Evolutionary conservation across 1,140 invertebrate species (phyloP).

Genomic region (Drosophila repleta): DNA sequence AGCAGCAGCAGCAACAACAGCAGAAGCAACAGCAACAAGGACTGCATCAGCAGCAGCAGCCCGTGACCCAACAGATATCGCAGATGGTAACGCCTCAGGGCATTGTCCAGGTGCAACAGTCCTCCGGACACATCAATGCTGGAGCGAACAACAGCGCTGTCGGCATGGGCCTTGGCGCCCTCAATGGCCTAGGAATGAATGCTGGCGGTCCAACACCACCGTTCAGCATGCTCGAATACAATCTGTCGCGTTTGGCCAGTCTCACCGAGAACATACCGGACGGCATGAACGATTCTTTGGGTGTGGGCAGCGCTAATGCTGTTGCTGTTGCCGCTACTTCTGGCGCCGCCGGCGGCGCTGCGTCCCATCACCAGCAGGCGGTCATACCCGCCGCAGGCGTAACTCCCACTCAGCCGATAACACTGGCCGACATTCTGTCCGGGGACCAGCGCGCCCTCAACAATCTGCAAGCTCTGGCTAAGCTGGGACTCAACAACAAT

Average conservation of each 20-base stretch:
- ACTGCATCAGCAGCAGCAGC: slow-evolving; percentile 41
- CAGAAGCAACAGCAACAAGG: slow-evolving; percentile 37
- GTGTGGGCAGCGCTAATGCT: slow-evolving; percentile 57
- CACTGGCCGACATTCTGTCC: slow-evolving; percentile 89
- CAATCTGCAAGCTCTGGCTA: slow-evolving; percentile 94
- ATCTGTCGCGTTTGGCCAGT: slow-evolving; percentile 91
- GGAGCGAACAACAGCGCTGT: slow-evolving; percentile 46
- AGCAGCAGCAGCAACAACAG: slow-evolving; percentile 33
- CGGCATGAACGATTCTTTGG: slow-evolving; percentile 83
- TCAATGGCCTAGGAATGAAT: slow-evolving; percentile 40
- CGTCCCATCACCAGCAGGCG: slow-evolving; percentile 76
- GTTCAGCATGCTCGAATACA: slow-evolving; percentile 91
- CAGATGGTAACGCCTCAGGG: slow-evolving; percentile 60
- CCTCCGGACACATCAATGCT: slow-evolving; percentile 55
- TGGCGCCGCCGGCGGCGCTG: slow-evolving; percentile 68
- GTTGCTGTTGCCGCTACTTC: slow-evolving; percentile 47
- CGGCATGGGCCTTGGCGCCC: slow-evolving; percentile 30
- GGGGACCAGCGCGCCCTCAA: slow-evolving; percentile 92
- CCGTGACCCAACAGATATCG: slow-evolving; percentile 43
- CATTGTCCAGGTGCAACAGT: slow-evolving; percentile 53
- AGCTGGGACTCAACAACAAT: slow-evolving; percentile 90
- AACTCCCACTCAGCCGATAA: slow-evolving; percentile 85
- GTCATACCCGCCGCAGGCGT: slow-evolving; percentile 67
- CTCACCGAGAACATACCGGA: slow-evolving; percentile 88
- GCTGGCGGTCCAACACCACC: slow-evolving; percentile 54